Conservation (phyloP, 2,888 invertebrate species). For the Lithophane leautieri region DNA sequence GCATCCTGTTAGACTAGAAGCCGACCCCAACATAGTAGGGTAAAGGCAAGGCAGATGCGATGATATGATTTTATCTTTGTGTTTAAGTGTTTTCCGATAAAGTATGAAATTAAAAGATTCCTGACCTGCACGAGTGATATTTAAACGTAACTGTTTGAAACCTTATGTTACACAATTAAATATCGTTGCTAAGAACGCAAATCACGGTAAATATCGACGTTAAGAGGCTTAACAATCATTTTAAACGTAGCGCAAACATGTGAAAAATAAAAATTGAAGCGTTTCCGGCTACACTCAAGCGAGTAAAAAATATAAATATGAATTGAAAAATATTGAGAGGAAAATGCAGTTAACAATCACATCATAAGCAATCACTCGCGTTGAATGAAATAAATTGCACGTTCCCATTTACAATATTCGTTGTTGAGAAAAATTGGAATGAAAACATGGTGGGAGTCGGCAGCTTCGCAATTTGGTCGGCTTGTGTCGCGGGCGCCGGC, state of each 20-base stretch:
- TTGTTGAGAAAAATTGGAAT: slow-evolving; percentile 81
- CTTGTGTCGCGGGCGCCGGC: slow-evolving; percentile 72
- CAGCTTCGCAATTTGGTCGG: slow-evolving; percentile 82
- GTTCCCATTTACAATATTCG: slow-evolving; percentile 84
- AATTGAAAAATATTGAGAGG: slow-evolving; percentile 59
- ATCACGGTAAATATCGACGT: slow-evolving; percentile 20
- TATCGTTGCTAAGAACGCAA: slow-evolving; percentile 2
- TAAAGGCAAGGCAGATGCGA: too few species aligned
- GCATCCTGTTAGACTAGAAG: too few species aligned
- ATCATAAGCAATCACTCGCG: slow-evolving; percentile 86
- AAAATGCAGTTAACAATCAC: slow-evolving; percentile 85
- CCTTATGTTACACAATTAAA: slow-evolving; percentile 12
- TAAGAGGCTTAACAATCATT: slow-evolving; percentile 37
- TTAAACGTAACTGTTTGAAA: not conserved
- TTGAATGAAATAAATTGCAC: slow-evolving; percentile 87
- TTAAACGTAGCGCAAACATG: slow-evolving; percentile 37
- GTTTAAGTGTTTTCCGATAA: slow-evolving; percentile 8
- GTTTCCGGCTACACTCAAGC: slow-evolving; percentile 26
- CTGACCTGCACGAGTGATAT: not conserved
- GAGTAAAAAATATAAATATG: slow-evolving; percentile 53
- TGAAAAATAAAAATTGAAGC: slow-evolving; percentile 21
- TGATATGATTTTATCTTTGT: too few species aligned
- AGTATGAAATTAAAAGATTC: not conserved
- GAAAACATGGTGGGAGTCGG: slow-evolving; percentile 80
- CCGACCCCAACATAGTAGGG: too few species aligned